These are phyloP conservation scores for Popillia japonica DNA, from an alignment of 1,140 invertebrate species.

Conservation along the genomic window DNA sequence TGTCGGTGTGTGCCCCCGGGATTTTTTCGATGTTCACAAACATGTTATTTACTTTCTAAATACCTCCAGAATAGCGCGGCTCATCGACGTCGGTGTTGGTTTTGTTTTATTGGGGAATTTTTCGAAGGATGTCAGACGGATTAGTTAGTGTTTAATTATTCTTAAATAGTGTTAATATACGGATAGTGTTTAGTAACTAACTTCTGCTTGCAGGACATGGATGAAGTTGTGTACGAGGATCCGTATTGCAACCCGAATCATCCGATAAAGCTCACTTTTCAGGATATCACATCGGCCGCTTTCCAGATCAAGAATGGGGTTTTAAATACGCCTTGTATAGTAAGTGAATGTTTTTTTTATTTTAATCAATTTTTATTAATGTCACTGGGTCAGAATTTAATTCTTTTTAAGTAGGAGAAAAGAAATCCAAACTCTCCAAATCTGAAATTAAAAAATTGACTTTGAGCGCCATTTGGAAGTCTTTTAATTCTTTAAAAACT, in stretches of 20 bases:
- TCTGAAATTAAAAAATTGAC: no score
- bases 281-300: constrained; percentile 89
- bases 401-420: no score
- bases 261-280: constrained; percentile 79
- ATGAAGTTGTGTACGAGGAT: constrained; percentile 65
- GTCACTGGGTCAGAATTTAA: no score
- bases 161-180: no score
- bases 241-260: constrained; percentile 80
- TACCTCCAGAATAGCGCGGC: background rate
- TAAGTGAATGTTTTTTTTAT: constrained; percentile 64
- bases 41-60: background rate
- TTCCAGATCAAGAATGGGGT: constrained; percentile 88
- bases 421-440: no score
- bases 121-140: background rate
- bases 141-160: background rate
- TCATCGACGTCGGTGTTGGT: background rate
- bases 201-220: constrained; percentile 38
- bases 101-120: background rate
- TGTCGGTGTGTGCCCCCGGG: background rate
- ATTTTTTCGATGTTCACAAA: background rate
- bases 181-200: background rate
- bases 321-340: constrained; percentile 83
- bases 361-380: constrained; percentile 36
- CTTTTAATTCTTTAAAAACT: no score
- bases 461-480: no score